Conservation (phyloP, 2,797 vertebrate genomes). For the Pyrocephalus nanus region DNA sequence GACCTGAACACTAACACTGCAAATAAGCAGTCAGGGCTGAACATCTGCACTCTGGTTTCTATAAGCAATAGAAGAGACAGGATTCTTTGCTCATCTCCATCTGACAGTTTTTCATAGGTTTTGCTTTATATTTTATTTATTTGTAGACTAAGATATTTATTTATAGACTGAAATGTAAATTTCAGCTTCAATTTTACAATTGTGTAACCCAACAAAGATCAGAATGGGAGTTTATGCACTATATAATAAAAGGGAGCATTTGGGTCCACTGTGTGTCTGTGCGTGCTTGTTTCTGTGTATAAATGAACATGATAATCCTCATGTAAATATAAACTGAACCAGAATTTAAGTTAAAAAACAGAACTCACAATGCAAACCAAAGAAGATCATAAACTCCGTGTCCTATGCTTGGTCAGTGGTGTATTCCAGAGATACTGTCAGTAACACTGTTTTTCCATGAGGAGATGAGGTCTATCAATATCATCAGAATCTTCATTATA, state of each 20-base stretch:
- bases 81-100: conserved; percentile 7
- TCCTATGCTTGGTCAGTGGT: not conserved
- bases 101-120: not conserved
- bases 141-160: not conserved
- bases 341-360: not conserved
- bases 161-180: not conserved
- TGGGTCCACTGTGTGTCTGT: not conserved
- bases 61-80: not conserved
- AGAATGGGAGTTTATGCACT: not conserved
- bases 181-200: not conserved
- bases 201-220: not conserved
- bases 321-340: not conserved
- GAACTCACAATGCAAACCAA: not conserved
- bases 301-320: not conserved
- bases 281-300: not conserved
- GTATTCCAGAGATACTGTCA: not conserved
- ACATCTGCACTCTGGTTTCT: conserved; percentile 48
- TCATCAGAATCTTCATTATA: not conserved
- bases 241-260: not conserved
- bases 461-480: not conserved
- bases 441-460: not conserved
- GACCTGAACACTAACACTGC: conserved; percentile 47
- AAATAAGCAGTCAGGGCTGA: conserved; percentile 40
- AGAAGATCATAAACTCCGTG: not conserved
- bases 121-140: not conserved